Evolutionary conservation across 2,888 invertebrate genomes (phyloP).

Genomic region (Heliothis peltigera): DNA sequence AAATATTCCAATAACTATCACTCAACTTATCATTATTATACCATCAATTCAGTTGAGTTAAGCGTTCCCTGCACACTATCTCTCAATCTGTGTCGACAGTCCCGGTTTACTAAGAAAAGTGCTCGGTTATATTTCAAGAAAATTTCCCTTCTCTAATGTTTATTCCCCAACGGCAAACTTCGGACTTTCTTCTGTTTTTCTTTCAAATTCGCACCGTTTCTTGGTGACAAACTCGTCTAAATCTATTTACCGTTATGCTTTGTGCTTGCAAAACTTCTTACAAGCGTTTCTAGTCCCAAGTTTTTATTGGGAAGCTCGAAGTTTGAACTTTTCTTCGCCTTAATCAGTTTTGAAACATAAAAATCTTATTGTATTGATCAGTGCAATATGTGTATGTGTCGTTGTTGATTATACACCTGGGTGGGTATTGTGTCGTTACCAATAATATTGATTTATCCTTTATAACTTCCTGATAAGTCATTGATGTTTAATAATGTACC

Average conservation of each 20-base stretch:
- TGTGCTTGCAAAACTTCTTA: conserved; percentile 20
- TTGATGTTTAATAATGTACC: conserved; percentile 28
- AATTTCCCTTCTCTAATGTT: conserved; percentile 14
- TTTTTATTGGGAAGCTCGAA: conserved; percentile 10
- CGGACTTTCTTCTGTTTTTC: conserved; percentile 19
- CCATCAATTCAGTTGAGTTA: no score
- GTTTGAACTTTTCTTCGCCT: background rate
- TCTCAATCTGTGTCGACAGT: background rate
- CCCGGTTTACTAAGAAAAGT: conserved; percentile 22
- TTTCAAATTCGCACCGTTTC: conserved; percentile 22
- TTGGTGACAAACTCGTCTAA: conserved; percentile 21
- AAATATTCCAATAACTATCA: background rate
- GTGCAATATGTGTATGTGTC: background rate
- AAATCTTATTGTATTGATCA: background rate
- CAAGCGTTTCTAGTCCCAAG: background rate
- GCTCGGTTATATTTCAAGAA: conserved; percentile 15
- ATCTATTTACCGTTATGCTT: conserved; percentile 20
- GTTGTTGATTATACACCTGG: conserved; percentile 6
- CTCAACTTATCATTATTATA: background rate
- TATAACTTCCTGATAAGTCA: conserved; percentile 45
- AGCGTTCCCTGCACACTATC: background rate
- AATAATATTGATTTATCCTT: conserved; percentile 29
- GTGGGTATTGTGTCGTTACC: conserved; percentile 1
- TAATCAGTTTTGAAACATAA: conserved; percentile 3
- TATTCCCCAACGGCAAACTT: conserved; percentile 14